Evolutionary conservation across 2,113 vertebrate genomes (phyloP).

Genomic region (Brachyistius frenatus): DNA sequence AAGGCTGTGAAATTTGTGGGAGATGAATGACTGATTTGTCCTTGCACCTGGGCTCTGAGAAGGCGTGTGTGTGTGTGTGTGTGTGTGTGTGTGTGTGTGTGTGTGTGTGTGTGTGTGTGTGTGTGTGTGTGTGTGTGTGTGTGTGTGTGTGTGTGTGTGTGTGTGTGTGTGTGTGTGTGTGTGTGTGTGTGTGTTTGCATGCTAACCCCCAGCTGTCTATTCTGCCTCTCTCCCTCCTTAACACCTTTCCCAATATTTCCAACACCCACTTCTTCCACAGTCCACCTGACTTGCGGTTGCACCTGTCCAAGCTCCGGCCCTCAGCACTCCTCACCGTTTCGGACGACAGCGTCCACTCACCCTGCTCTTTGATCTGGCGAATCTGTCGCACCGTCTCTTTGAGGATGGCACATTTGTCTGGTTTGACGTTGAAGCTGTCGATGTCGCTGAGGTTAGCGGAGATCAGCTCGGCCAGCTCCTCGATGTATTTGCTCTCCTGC

Average conservation of each 20-base stretch:
- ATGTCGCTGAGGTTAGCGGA: conserved; percentile 98
- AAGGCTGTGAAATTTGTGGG: conserved; percentile 74
- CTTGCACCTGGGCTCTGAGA: conserved; percentile 72
- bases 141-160: conserved; percentile 27
- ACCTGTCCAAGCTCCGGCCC: conserved; percentile 1
- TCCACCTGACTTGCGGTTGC: conserved; percentile 13
- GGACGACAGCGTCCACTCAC: conserved; percentile 79
- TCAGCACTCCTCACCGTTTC: conserved; percentile 8
- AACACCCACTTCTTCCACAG: conserved; percentile 13
- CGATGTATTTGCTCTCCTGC: conserved; percentile 98
- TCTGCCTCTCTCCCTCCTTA: background rate
- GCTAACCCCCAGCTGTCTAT: conserved; percentile 28
- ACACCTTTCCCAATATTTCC: conserved; percentile 25
- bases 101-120: background rate
- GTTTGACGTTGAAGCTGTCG: conserved; percentile 98
- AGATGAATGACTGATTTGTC: conserved; percentile 73
- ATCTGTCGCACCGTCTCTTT: conserved; percentile 99
- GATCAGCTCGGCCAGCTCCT: conserved; percentile 97
- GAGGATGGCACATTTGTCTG: conserved; percentile 99
- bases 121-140: background rate
- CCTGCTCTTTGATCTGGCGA: conserved; percentile 98
- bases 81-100: conserved; percentile 16
- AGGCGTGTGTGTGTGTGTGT: conserved; percentile 24
- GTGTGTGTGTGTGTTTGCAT: background rate
- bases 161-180: conserved; percentile 13